These are phyloP conservation scores for Megaleporinus macrocephalus DNA, from an alignment of 2,113 vertebrate species.

Conservation along the genomic window DNA sequence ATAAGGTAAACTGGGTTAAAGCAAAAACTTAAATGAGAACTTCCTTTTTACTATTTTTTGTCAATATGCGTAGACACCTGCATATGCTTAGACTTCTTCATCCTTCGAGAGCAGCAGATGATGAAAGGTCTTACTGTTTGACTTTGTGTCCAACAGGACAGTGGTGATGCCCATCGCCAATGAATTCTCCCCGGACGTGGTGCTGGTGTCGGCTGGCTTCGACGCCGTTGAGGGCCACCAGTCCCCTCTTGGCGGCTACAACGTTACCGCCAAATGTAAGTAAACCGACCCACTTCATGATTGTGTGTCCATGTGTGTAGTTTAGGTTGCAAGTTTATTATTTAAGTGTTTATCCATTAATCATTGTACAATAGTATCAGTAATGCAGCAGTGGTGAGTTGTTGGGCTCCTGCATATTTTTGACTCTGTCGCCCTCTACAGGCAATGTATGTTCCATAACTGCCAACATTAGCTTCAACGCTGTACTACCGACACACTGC, in stretches of 20 bases:
- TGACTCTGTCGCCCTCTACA: not conserved
- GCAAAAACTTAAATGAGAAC: too few relatives aligned
- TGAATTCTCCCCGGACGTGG: conserved; percentile 86
- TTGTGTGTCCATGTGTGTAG: not conserved
- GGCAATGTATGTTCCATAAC: not conserved
- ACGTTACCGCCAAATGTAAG: conserved; percentile 88
- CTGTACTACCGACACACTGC: not conserved
- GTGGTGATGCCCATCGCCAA: conserved; percentile 90
- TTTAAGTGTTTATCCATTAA: not conserved
- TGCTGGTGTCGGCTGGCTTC: conserved; percentile 87
- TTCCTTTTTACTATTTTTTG: too few relatives aligned
- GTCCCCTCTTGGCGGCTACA: conserved; percentile 86
- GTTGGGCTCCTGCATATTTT: not conserved
- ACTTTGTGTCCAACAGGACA: conserved; percentile 73
- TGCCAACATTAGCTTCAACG: not conserved
- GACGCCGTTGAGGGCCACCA: conserved; percentile 88
- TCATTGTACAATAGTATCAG: not conserved
- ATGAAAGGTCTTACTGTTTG: too few relatives aligned
- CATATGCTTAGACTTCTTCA: too few relatives aligned
- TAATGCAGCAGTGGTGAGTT: not conserved
- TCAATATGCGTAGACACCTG: too few relatives aligned
- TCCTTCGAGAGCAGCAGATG: too few relatives aligned
- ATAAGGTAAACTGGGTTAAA: too few relatives aligned
- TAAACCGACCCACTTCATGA: not conserved
- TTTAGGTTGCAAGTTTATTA: not conserved